phyloP scores from a whole-genome alignment of 2,113 vertebrate genomes.

The Trematocara unimaculatum region DNA sequence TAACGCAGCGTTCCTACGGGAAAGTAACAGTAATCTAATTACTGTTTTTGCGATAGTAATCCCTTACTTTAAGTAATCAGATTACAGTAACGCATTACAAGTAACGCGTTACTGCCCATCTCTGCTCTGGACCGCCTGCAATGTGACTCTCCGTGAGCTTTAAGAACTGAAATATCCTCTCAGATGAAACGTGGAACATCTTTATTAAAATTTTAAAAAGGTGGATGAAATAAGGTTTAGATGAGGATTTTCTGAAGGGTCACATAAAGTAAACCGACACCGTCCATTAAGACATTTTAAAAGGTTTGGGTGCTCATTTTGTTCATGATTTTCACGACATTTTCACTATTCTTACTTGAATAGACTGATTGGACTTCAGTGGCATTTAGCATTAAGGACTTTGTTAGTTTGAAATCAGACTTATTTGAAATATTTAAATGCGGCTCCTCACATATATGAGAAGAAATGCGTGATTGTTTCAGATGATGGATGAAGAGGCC shows the following conservation, averaged over 20 bases:
- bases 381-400: rapidly evolving
- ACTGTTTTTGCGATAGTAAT: too few relatives aligned
- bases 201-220: rapidly evolving
- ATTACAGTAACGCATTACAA: too few relatives aligned
- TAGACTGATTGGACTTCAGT: not conserved
- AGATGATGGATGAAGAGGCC: conserved; percentile 57
- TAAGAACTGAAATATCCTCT: not conserved
- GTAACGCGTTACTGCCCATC: too few relatives aligned
- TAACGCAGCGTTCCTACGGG: too few relatives aligned
- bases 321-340: rapidly evolving
- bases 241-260: not conserved
- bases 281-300: not conserved
- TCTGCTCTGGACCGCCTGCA: not conserved
- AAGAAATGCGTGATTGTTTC: not conserved
- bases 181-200: not conserved
- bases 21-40: too few relatives aligned
- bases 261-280: not conserved
- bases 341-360: not conserved
- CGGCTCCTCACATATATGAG: rapidly evolving
- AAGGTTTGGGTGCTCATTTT: not conserved
- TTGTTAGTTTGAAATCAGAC: not conserved
- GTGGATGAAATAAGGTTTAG: not conserved
- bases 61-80: too few relatives aligned
- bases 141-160: rapidly evolving
- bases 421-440: not conserved